Percentiles rank a stretch among this genome's conserved stretches.
These are phyloP conservation scores for Ceyx margarethae DNA, from an alignment of 2,113 vertebrate species.

Conservation along the genomic window DNA sequence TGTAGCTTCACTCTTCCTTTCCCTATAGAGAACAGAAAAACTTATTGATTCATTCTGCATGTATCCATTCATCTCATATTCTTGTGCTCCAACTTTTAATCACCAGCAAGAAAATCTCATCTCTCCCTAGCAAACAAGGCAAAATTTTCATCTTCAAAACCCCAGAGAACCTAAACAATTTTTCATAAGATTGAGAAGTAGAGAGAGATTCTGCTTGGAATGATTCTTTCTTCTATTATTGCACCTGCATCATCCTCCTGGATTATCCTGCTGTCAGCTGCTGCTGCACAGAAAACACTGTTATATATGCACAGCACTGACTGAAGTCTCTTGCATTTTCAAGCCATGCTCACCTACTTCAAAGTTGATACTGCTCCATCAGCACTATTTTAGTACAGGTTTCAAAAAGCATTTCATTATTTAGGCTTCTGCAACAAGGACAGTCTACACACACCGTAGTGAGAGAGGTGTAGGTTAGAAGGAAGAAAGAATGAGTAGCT, in stretches of 20 bases:
- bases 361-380: neutral
- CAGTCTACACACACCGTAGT: neutral
- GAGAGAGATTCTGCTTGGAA: neutral
- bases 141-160: constrained; percentile 9
- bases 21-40: neutral
- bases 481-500: neutral
- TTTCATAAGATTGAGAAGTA: constrained; percentile 6
- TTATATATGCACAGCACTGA: constrained; percentile 9
- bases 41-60: neutral
- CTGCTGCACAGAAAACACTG: constrained; percentile 19
- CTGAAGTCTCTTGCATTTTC: constrained; percentile 3
- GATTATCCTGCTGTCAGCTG: constrained; percentile 41
- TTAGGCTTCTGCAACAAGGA: neutral
- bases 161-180: neutral
- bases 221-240: neutral
- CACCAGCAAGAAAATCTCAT: neutral
- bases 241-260: constrained; percentile 36
- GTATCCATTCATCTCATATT: neutral
- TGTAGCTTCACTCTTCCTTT: neutral
- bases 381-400: constrained; percentile 10
- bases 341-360: neutral
- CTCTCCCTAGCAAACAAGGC: neutral
- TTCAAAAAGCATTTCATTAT: constrained; percentile 1
- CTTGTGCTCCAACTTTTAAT: constrained; percentile 10
- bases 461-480: neutral